phyloP scores from a whole-genome alignment of 1,140 invertebrate genomes.

The Drosophila arawakana region DNA sequence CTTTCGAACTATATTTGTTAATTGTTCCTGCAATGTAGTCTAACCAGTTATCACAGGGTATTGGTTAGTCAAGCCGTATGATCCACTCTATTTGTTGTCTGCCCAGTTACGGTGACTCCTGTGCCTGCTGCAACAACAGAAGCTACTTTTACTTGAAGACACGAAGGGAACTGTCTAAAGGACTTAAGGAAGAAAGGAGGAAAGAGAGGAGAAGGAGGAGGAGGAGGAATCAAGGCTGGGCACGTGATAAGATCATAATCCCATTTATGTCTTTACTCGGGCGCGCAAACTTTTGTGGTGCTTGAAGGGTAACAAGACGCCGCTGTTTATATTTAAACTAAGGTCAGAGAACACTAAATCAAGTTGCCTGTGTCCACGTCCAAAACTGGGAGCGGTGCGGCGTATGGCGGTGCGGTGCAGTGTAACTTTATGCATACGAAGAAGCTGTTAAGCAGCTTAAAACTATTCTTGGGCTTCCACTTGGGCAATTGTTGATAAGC shows the following conservation, averaged over 20 bases:
- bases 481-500: slow-evolving; percentile 79
- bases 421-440: slow-evolving; percentile 49
- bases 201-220: not conserved
- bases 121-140: slow-evolving; percentile 10
- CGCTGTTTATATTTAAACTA: slow-evolving; percentile 84
- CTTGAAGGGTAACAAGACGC: slow-evolving; percentile 55
- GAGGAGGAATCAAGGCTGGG: slow-evolving; percentile 39
- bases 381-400: not conserved
- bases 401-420: not conserved
- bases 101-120: slow-evolving; percentile 18
- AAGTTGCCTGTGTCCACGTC: slow-evolving; percentile 62
- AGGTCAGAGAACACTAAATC: slow-evolving; percentile 84
- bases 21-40: too few species aligned
- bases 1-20: too few species aligned
- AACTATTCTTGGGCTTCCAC: slow-evolving; percentile 69
- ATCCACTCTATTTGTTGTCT: not conserved
- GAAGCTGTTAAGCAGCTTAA: slow-evolving; percentile 83
- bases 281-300: slow-evolving; percentile 68
- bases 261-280: slow-evolving; percentile 84
- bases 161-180: not conserved
- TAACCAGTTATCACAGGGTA: not conserved
- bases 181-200: not conserved
- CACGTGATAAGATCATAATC: slow-evolving; percentile 84
- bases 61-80: not conserved
- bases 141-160: slow-evolving; percentile 3